phyloP scores from a whole-genome alignment of 1,140 invertebrate genomes.

The Teleogryllus occipitalis region DNA sequence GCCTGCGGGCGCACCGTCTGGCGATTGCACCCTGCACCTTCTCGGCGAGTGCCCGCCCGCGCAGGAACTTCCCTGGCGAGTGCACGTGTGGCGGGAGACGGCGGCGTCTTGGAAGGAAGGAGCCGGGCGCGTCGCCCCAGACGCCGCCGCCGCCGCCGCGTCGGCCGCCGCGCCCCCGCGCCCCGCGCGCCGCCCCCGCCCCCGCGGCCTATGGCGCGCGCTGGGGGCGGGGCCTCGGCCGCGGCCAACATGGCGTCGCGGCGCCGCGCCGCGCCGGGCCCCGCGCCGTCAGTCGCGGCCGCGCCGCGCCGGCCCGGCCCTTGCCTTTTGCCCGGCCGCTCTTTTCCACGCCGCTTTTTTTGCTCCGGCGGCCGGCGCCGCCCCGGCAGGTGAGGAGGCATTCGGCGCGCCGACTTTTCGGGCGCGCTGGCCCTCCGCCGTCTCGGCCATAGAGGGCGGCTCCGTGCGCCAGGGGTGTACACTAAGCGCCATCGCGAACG shows the following conservation, averaged over 20 bases:
- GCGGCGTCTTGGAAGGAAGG: not conserved
- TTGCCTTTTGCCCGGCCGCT: no score
- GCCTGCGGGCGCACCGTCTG: not conserved
- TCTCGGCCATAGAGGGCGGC: not conserved
- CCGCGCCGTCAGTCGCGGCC: not conserved
- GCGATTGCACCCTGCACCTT: not conserved
- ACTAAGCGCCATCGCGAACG: no score
- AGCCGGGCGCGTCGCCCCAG: no score
- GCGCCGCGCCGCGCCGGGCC: no score
- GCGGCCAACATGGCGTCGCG: not conserved
- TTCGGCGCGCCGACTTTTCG: not conserved
- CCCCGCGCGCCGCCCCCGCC: no score
- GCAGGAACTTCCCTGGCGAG: no score
- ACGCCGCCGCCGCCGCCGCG: no score
- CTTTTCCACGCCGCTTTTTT: not conserved
- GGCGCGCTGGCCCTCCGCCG: not conserved
- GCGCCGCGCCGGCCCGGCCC: no score
- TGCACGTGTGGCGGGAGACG: no score
- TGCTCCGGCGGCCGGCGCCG: not conserved
- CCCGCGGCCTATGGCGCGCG: not conserved
- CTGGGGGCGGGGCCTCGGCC: not conserved
- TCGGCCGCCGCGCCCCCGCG: no score
- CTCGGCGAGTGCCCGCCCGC: no score
- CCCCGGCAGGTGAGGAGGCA: no score
- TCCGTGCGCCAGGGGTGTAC: not conserved